Percentiles rank a stretch among this genome's conserved stretches.
Evolutionary conservation across 2,888 invertebrate genomes (phyloP).

Genomic region (Pogonocherus hispidulus): DNA sequence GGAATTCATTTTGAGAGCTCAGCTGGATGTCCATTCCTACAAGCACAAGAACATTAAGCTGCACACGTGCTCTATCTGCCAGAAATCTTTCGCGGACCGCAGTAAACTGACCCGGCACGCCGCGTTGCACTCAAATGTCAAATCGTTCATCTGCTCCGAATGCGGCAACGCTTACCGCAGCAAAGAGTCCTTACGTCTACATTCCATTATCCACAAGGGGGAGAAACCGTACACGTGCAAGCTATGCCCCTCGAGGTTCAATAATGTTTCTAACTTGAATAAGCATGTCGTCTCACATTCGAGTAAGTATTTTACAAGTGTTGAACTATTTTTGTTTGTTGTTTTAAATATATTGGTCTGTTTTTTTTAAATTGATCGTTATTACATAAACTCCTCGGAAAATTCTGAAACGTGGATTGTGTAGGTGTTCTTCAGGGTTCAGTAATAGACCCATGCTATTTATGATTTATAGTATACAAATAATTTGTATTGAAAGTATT

Average conservation of each 20-base stretch:
- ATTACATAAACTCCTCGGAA: too few species aligned
- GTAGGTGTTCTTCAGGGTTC: too few species aligned
- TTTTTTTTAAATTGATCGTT: too few species aligned
- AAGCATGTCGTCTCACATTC: slow-evolving; percentile 77
- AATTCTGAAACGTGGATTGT: too few species aligned
- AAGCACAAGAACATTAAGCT: slow-evolving; percentile 76
- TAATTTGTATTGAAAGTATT: too few species aligned
- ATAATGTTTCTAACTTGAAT: slow-evolving; percentile 77
- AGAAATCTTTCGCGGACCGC: slow-evolving; percentile 78
- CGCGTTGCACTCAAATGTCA: slow-evolving; percentile 73
- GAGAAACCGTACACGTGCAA: slow-evolving; percentile 75
- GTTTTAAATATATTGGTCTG: too few species aligned
- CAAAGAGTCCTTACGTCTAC: slow-evolving; percentile 73
- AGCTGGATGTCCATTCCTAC: slow-evolving; percentile 80
- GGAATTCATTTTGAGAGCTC: slow-evolving; percentile 79
- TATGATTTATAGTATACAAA: too few species aligned
- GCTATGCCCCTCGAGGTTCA: slow-evolving; percentile 73
- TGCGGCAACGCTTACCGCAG: slow-evolving; percentile 77
- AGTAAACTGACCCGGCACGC: slow-evolving; percentile 81
- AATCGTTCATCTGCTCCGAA: slow-evolving; percentile 72
- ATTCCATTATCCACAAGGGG: slow-evolving; percentile 75
- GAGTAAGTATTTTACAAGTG: slow-evolving; percentile 61
- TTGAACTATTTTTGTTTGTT: too few species aligned
- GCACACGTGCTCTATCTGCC: slow-evolving; percentile 75
- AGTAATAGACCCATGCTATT: too few species aligned